A percentile compares a stretch with the other conserved stretches of the same genome.
These are phyloP conservation scores for Glyptemys insculpta DNA, from an alignment of 2,797 vertebrate species.

Conservation along the genomic window DNA sequence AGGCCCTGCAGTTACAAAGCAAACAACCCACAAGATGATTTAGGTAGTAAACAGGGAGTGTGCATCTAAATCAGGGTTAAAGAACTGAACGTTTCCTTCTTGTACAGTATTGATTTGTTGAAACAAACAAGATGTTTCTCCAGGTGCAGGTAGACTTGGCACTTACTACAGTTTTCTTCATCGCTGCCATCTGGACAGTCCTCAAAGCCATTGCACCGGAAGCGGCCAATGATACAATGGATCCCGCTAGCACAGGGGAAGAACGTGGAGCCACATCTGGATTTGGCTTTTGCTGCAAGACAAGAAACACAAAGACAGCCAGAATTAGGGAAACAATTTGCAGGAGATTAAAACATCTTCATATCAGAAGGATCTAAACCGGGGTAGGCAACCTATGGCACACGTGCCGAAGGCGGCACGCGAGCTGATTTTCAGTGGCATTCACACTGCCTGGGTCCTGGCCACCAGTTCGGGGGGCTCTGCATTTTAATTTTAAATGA, in stretches of 20 bases:
- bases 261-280: conserved; percentile 93
- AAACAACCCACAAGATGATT: neutral
- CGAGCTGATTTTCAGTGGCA: too few species aligned
- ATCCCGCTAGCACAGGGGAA: conserved; percentile 94
- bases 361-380: neutral
- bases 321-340: neutral
- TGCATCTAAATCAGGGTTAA: neutral
- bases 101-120: accelerated
- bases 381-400: too few species aligned
- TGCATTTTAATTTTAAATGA: too few species aligned
- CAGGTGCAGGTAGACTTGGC: accelerated
- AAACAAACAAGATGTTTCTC: neutral
- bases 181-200: conserved; percentile 97
- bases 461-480: too few species aligned
- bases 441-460: too few species aligned
- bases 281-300: conserved; percentile 90
- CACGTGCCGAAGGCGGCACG: too few species aligned
- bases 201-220: conserved; percentile 95
- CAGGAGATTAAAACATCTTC: neutral
- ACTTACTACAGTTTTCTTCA: conserved; percentile 99
- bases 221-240: conserved; percentile 98
- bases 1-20: neutral
- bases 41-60: accelerated
- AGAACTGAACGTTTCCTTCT: accelerated
- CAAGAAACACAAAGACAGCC: neutral